phyloP scores from a whole-genome alignment of 2,797 vertebrate genomes.

The Lerista edwardsae region DNA sequence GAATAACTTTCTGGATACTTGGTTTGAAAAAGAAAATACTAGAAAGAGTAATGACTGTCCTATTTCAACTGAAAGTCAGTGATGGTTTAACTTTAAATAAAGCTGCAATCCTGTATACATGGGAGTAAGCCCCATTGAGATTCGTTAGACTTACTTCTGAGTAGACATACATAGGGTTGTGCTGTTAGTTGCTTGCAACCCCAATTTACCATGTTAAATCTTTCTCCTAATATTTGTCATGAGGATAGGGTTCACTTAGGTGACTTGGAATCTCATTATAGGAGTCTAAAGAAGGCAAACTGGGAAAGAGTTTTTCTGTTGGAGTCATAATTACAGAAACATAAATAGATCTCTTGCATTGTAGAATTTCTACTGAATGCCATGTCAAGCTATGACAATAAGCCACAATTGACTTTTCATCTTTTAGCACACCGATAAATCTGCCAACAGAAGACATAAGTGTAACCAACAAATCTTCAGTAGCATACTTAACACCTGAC shows the following conservation, averaged over 20 bases:
- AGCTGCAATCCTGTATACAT: not conserved
- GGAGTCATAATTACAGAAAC: not conserved
- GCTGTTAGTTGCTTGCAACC: not conserved
- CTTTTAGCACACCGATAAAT: not conserved
- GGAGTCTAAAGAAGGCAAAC: not conserved
- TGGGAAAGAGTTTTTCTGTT: not conserved
- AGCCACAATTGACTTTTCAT: not conserved
- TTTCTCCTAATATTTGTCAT: not conserved
- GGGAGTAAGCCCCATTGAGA: no score
- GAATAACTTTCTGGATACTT: constrained; percentile 29
- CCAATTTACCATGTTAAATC: not conserved
- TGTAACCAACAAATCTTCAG: not conserved
- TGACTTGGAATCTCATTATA: not conserved
- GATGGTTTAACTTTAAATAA: not conserved
- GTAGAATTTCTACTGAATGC: not conserved
- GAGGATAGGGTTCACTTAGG: not conserved
- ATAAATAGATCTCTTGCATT: not conserved
- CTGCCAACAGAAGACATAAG: not conserved
- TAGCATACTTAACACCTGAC: not conserved
- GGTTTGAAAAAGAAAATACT: not conserved
- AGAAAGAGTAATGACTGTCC: not conserved
- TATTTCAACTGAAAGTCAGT: not conserved
- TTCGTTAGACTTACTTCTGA: no score
- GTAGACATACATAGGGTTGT: no score
- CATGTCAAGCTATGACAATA: not conserved